phyloP scores from a whole-genome alignment of 1,140 invertebrate species.

The Colletes gigas region DNA sequence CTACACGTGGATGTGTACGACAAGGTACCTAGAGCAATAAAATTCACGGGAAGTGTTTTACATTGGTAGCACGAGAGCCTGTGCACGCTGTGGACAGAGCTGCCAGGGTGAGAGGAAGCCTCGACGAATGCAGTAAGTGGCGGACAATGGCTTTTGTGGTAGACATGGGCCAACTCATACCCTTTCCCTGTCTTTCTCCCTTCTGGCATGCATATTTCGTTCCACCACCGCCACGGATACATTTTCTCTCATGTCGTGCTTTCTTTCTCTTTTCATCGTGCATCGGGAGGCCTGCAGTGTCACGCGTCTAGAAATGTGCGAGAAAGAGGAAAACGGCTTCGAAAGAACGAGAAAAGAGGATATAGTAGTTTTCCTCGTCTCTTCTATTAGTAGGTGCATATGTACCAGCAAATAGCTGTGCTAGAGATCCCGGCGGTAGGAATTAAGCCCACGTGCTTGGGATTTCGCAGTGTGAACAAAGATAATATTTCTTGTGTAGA shows the following conservation, averaged over 20 bases:
- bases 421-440: not conserved
- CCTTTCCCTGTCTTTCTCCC: slow-evolving; percentile 46
- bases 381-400: not conserved
- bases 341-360: not conserved
- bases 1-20: slow-evolving; percentile 48
- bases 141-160: slow-evolving; percentile 80
- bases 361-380: not conserved
- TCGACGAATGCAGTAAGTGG: slow-evolving; percentile 80
- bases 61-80: slow-evolving; percentile 61
- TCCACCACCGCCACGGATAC: slow-evolving; percentile 44
- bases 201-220: slow-evolving; percentile 56
- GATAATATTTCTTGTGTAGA: not conserved
- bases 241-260: slow-evolving; percentile 32
- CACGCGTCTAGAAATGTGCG: slow-evolving; percentile 24
- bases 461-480: not conserved
- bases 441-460: not conserved
- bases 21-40: slow-evolving; percentile 71
- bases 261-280: slow-evolving; percentile 20
- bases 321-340: not conserved
- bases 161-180: slow-evolving; percentile 63
- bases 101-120: slow-evolving; percentile 58
- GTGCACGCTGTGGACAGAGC: slow-evolving; percentile 45
- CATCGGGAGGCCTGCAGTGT: slow-evolving; percentile 17
- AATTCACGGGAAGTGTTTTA: slow-evolving; percentile 79
- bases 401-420: not conserved